These are phyloP conservation scores for Rhea americana DNA, from an alignment of 2,113 vertebrate species.

Conservation along the genomic window DNA sequence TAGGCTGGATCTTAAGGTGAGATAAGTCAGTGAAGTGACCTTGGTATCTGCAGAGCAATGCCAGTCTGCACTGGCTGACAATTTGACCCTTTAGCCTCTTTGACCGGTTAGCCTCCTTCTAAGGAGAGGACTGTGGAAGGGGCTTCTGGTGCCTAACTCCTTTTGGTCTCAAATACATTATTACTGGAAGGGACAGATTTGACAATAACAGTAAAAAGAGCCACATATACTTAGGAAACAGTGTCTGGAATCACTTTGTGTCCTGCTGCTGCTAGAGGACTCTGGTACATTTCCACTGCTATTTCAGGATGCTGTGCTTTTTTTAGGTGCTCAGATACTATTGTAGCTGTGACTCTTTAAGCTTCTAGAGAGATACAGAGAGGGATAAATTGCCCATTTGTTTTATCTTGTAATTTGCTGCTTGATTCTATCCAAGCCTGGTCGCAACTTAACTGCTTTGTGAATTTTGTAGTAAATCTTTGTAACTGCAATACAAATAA, in stretches of 20 bases:
- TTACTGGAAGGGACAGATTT: not conserved
- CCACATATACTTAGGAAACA: not conserved
- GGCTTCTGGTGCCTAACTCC: not conserved
- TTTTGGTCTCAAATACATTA: not conserved
- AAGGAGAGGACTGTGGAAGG: fast-evolving
- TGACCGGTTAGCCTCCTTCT: not conserved
- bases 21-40: fast-evolving
- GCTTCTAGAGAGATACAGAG: not conserved
- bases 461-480: not conserved
- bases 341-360: not conserved
- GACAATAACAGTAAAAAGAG: not conserved
- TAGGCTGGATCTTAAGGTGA: not conserved
- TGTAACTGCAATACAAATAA: not conserved
- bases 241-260: not conserved
- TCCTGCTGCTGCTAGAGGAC: not conserved
- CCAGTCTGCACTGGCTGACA: not conserved
- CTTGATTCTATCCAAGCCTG: not conserved
- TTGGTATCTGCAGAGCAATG: not conserved
- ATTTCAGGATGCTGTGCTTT: not conserved
- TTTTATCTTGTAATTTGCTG: not conserved
- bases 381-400: not conserved
- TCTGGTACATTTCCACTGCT: not conserved
- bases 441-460: not conserved
- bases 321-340: not conserved
- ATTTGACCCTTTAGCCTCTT: not conserved